Percentiles rank a stretch among this genome's conserved stretches.
Evolutionary conservation across 2,888 invertebrate genomes (phyloP).

Genomic region (Acrobeloides nanus): DNA sequence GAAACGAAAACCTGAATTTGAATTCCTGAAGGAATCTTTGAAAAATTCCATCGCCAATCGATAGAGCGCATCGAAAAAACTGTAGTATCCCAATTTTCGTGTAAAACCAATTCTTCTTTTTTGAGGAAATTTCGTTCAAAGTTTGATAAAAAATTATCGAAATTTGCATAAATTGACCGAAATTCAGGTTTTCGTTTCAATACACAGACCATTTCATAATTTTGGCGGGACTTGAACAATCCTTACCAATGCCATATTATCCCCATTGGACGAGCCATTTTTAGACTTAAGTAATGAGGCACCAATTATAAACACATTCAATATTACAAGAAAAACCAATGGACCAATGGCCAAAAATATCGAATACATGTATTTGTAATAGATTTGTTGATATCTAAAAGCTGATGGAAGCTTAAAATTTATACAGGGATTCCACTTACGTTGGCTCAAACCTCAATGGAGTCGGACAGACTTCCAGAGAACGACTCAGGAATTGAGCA

Average conservation of each 20-base stretch:
- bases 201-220: no score
- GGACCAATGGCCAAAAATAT: constrained; percentile 51
- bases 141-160: no score
- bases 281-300: no score
- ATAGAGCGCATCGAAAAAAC: no score
- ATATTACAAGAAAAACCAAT: constrained; percentile 36
- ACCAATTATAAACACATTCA: constrained; percentile 46
- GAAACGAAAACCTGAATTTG: no score
- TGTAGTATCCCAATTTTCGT: no score
- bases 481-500: constrained; percentile 24
- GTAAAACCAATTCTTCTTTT: no score
- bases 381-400: constrained; percentile 39
- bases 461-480: constrained; percentile 47
- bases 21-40: no score
- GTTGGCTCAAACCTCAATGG: constrained; percentile 38
- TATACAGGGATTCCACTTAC: constrained; percentile 19
- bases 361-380: constrained; percentile 42
- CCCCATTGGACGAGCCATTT: constrained; percentile 21
- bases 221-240: no score
- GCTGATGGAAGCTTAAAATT: background rate
- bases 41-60: no score
- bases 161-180: background rate
- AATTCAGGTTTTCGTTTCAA: no score
- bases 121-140: no score
- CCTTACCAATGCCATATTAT: constrained; percentile 37